These are phyloP conservation scores for Amphipyra berbera DNA, from an alignment of 2,888 invertebrate species.

Conservation along the genomic window DNA sequence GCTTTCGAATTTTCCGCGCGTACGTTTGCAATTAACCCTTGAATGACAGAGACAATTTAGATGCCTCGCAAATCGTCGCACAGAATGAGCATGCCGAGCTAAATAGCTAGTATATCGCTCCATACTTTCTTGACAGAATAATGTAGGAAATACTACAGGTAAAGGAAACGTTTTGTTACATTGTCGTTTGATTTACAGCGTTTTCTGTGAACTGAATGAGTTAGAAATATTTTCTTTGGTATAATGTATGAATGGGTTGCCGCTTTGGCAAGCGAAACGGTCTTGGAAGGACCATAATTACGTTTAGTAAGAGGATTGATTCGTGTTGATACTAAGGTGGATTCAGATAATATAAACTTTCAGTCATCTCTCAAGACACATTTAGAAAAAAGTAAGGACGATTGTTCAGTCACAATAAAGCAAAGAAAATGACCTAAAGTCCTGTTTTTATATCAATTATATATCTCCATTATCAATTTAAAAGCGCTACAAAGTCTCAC, in stretches of 20 bases:
- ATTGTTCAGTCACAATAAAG: no score
- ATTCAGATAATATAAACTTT: no score
- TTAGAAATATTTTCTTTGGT: constrained; percentile 5
- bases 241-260: background rate
- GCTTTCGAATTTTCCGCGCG: constrained; percentile 57
- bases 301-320: background rate
- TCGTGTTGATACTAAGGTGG: no score
- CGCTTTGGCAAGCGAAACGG: background rate
- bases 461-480: background rate
- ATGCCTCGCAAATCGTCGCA: constrained; percentile 60
- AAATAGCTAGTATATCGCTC: constrained; percentile 34
- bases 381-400: no score
- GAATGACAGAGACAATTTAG: constrained; percentile 56
- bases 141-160: constrained; percentile 23
- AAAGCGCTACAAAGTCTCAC: constrained; percentile 8
- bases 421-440: background rate
- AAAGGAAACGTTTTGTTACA: constrained; percentile 29
- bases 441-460: background rate
- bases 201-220: constrained; percentile 24
- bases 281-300: background rate
- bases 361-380: no score
- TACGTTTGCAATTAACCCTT: constrained; percentile 61
- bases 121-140: constrained; percentile 44
- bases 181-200: constrained; percentile 22
- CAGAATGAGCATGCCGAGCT: constrained; percentile 46